Base-by-base conservation (phyloP, 2,888 invertebrate species). In the Habrosyne pyritoides region DNA sequence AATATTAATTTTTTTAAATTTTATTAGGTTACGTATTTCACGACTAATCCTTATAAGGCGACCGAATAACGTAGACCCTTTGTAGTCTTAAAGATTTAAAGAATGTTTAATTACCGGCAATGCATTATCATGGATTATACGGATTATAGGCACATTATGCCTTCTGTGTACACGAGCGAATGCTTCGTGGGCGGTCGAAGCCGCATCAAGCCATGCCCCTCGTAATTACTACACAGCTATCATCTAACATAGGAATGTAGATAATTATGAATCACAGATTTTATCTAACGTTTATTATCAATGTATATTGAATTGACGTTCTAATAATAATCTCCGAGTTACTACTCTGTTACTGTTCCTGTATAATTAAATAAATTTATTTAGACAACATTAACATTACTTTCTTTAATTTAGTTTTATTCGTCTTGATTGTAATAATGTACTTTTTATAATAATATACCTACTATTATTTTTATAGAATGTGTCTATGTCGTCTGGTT, bases 241-340 rank as follows among this genome's bases (percentile, higher is more conserved):
- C 24, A 30, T 26, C 14, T 53, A 50, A 28, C 18, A 53, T 60
- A 66, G 66, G 74, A 73, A 72, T 69, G 64, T 69, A 71, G 59
- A 69, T 79, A 78, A 79, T 81, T 78, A 77, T 74, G 65, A 69
- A 64, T 71, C 66, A 71, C 64, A 68, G 81, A 81, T 81, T 60
- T 68, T 80, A 81, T 81, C 81, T 69, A 54, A 53, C 56, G 8
- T 60, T 61, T 66, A 72, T 71, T 63, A 66, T 53, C 59, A 58
- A 63, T 63, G 65, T 59, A 58, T 56, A 55, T 56, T 54, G 52
- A 56, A 57, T 30, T 56, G 50, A 56, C 21, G 42, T 36, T 47
- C 47, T 49, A 57, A 36, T 36, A 36, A 24, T 24, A 24, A 24
- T 3, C 24, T 7, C 24, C 4, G 24, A 24, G 24, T 7, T 5